These are phyloP conservation scores for Epinephelus fuscoguttatus DNA, from an alignment of 2,113 vertebrate species.

Conservation along the genomic window DNA sequence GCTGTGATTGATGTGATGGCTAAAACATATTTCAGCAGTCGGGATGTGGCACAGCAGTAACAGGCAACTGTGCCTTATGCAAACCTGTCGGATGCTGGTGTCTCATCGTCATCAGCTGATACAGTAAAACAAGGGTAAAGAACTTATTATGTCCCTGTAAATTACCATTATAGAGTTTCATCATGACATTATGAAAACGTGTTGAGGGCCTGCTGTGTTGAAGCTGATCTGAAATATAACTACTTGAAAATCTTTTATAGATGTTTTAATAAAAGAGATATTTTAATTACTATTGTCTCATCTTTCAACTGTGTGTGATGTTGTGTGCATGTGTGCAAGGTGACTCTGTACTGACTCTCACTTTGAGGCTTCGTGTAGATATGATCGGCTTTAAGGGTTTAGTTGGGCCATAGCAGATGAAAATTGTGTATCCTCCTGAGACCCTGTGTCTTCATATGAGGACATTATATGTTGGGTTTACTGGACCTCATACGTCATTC, in stretches of 20 bases:
- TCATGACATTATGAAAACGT: constrained; percentile 7
- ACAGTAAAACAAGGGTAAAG: background rate
- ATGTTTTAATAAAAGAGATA: constrained; percentile 60
- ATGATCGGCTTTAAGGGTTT: background rate
- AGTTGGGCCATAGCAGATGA: background rate
- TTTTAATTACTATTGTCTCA: constrained; percentile 40
- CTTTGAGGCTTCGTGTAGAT: background rate
- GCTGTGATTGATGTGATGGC: background rate
- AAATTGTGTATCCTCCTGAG: background rate
- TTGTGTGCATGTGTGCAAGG: background rate
- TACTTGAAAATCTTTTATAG: constrained; percentile 31
- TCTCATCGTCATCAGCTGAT: background rate
- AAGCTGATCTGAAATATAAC: constrained; percentile 19
- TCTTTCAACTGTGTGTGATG: constrained; percentile 8
- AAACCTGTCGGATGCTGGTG: background rate
- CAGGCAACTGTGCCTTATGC: background rate
- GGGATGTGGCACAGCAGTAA: background rate
- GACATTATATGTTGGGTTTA: too few species aligned
- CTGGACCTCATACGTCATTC: too few species aligned
- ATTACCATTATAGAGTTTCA: background rate
- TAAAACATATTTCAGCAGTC: background rate
- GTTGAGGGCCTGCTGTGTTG: background rate
- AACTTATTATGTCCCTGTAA: background rate
- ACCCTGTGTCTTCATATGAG: too few species aligned
- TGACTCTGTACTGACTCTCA: background rate